phyloP scores from a whole-genome alignment of 2,113 vertebrate species.

The Morone saxatilis region DNA sequence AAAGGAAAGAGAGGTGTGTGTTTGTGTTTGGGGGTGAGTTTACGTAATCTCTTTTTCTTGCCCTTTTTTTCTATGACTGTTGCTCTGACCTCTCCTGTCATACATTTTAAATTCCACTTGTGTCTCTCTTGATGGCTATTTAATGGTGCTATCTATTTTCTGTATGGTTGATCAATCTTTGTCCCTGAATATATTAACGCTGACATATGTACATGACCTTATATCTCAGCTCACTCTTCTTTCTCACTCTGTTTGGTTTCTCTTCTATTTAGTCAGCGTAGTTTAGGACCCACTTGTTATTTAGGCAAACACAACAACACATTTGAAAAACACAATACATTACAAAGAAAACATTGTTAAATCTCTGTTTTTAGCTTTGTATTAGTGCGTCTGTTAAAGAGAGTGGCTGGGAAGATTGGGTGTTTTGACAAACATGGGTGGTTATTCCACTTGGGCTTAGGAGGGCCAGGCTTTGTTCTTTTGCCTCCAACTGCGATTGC shows the following conservation, averaged over 20 bases:
- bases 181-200: slow-evolving; percentile 3
- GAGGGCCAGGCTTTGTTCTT: background rate
- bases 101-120: slow-evolving; percentile 15
- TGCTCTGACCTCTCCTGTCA: slow-evolving; percentile 15
- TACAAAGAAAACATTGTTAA: background rate
- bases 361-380: background rate
- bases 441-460: background rate
- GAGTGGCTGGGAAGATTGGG: background rate
- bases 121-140: background rate
- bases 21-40: background rate
- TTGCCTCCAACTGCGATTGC: background rate
- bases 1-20: slow-evolving; percentile 18
- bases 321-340: background rate
- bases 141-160: slow-evolving; percentile 9
- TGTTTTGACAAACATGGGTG: background rate
- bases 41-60: background rate
- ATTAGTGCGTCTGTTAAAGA: background rate
- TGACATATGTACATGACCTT: slow-evolving; percentile 32
- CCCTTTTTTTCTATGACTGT: background rate
- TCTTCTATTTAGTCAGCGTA: background rate
- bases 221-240: slow-evolving; percentile 23
- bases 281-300: background rate
- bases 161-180: slow-evolving; percentile 23
- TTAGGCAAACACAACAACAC: background rate
- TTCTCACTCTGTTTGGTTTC: background rate